These are phyloP conservation scores for Belonocnema kinseyi DNA, from an alignment of 1,140 invertebrate genomes.

Conservation along the genomic window DNA sequence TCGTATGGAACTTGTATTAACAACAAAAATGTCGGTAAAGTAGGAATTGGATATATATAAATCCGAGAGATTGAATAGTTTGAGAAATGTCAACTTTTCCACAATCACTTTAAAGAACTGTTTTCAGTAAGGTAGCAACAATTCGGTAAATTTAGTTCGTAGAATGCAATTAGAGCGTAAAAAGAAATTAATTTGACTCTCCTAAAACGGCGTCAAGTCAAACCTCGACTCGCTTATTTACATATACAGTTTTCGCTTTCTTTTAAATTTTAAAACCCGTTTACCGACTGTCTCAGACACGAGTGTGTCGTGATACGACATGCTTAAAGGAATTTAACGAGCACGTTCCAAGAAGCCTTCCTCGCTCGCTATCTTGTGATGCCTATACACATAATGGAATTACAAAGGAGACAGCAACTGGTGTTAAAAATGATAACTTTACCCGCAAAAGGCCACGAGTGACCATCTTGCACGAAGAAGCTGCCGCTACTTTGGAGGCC, in stretches of 20 bases:
- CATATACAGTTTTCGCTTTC: slow-evolving; percentile 5
- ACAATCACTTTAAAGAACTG: not conserved
- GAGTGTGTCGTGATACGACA: not conserved
- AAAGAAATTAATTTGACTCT: slow-evolving; percentile 15
- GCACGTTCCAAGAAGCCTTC: slow-evolving; percentile 20
- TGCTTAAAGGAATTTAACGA: slow-evolving; percentile 13
- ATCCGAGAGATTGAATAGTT: not conserved
- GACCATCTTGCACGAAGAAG: slow-evolving; percentile 71
- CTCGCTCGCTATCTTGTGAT: not conserved
- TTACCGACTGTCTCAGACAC: not conserved
- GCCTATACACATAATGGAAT: not conserved
- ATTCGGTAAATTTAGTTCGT: slow-evolving; percentile 7
- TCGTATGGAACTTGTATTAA: no score
- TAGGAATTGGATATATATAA: no score
- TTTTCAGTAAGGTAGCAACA: not conserved
- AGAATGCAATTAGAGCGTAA: slow-evolving; percentile 16
- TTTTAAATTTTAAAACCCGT: slow-evolving; percentile 11
- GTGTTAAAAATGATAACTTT: slow-evolving; percentile 47
- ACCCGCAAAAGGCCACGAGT: slow-evolving; percentile 68
- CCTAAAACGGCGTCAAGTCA: slow-evolving; percentile 6
- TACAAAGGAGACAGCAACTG: not conserved
- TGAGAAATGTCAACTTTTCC: not conserved
- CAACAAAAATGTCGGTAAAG: no score
- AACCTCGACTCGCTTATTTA: slow-evolving; percentile 1
- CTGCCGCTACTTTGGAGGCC: slow-evolving; percentile 58